A percentile compares a stretch with the other conserved stretches of the same genome.
phyloP scores from a whole-genome alignment of 2,797 vertebrate genomes.

The Channa striata region DNA sequence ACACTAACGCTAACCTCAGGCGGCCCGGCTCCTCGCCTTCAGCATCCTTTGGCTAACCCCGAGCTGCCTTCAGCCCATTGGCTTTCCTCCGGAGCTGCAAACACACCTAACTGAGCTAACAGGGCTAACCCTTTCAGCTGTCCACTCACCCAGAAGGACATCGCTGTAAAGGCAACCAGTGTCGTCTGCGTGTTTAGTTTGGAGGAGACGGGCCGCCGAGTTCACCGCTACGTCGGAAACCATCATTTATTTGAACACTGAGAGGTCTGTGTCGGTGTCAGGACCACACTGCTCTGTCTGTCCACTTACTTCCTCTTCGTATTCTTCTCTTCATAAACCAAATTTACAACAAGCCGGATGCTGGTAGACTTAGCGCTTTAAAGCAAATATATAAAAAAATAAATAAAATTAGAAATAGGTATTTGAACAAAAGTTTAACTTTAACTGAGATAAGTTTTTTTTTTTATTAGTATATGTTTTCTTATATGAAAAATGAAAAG shows the following conservation, averaged over 20 bases:
- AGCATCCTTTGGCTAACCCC: constrained; percentile 58
- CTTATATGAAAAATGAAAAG: neutral
- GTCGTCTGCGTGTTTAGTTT: constrained; percentile 59
- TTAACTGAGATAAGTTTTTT: neutral
- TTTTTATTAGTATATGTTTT: no score
- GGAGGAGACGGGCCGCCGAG: constrained; percentile 54
- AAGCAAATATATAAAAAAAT: neutral
- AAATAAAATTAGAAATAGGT: neutral
- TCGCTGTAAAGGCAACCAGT: constrained; percentile 70
- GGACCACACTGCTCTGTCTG: constrained; percentile 72
- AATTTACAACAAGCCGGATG: constrained; percentile 20
- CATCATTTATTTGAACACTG: constrained; percentile 75
- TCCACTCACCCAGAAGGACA: constrained; percentile 81
- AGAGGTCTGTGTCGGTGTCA: constrained; percentile 71
- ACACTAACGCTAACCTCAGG: constrained; percentile 65
- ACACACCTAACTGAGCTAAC: constrained; percentile 71
- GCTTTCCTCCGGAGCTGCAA: constrained; percentile 56
- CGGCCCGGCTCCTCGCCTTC: constrained; percentile 48
- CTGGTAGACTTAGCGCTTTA: neutral
- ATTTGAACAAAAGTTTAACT: neutral
- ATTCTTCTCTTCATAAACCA: constrained; percentile 55
- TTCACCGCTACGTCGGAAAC: constrained; percentile 74
- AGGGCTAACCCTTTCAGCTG: constrained; percentile 78
- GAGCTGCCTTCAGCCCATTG: constrained; percentile 65
- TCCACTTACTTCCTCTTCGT: constrained; percentile 55